Base-by-base conservation (phyloP, 2,888 invertebrate species). In the Antheraea yamamai region DNA sequence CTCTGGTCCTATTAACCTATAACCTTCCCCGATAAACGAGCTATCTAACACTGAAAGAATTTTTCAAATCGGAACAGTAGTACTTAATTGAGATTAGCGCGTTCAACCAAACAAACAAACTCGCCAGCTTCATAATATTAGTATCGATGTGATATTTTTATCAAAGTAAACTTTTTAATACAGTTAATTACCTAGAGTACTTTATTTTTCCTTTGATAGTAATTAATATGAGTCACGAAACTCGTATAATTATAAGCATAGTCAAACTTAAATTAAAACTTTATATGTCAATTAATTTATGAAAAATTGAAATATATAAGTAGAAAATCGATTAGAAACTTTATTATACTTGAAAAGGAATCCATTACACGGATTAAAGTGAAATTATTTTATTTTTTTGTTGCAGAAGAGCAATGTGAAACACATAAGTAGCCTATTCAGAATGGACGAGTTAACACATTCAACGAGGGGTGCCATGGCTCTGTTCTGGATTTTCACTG, bases 401-500 rank as follows among this genome's bases (percentile, higher is more conserved):
- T 89, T 89, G 51, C 90, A 93, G 93, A 76, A 82, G 81, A 78
- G 78, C 82, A 76, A 91, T 88, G 89, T 86, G 87, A 85, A 85
- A 82, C 77, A 84, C 81, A 78, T 88, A 89, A 84, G 80, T 77
- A 79, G 74, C 83, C 78, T 79, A 76, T 77, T 70, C 80, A 87
- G 83, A 78, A 92, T 92, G 92, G 89, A 90, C 76, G 89, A 88
- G 81, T 76, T 86, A 79, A 82, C 79, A 82, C 86, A 85, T 81
- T 77, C 81, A 74, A 78, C 81, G 73, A 82, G 84, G 82, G 84
- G 84, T 83, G 77, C 82, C 74, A 89, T 92, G 91, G 84, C 87
- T 77, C 81, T 92, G 76, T 83, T 93, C 73, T 94, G 92, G 93
- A 83, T 93, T 77, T 83, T 92, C 76, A 82, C 87, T 39, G 89